phyloP scores from a whole-genome alignment of 2,888 invertebrate species.

The Pardosa pseudoannulata region DNA sequence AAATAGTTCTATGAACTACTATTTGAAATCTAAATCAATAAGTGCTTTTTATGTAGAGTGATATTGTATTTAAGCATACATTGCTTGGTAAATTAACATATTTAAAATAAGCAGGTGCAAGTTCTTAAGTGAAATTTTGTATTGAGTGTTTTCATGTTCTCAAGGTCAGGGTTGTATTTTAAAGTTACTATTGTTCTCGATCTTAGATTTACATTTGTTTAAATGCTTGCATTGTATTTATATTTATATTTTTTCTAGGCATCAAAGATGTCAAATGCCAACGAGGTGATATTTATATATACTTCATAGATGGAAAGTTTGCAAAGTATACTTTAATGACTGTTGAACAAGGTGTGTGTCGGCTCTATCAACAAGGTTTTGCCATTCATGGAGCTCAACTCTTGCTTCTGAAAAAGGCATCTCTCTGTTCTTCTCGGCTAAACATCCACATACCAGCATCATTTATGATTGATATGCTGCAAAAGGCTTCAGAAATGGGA shows the following conservation, averaged over 20 bases:
- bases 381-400: constrained; percentile 68
- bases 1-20: too few species aligned
- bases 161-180: too few species aligned
- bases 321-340: constrained; percentile 59
- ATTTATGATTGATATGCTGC: constrained; percentile 62
- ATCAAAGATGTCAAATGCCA: constrained; percentile 60
- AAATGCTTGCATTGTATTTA: neutral
- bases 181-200: too few species aligned
- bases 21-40: too few species aligned
- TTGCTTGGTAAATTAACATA: too few species aligned
- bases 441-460: constrained; percentile 64
- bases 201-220: too few species aligned
- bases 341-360: constrained; percentile 65
- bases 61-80: too few species aligned
- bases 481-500: constrained; percentile 69
- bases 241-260: constrained; percentile 29
- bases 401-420: constrained; percentile 59
- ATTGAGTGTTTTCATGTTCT: too few species aligned
- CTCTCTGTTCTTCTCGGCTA: constrained; percentile 53
- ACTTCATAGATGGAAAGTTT: constrained; percentile 62
- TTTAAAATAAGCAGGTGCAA: too few species aligned
- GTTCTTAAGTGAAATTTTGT: constrained; percentile 61
- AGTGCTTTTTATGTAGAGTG: too few species aligned
- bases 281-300: constrained; percentile 61
- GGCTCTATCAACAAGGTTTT: constrained; percentile 65